Base-by-base conservation (phyloP, 2,888 invertebrate species). In the Odontomyia ornata region DNA sequence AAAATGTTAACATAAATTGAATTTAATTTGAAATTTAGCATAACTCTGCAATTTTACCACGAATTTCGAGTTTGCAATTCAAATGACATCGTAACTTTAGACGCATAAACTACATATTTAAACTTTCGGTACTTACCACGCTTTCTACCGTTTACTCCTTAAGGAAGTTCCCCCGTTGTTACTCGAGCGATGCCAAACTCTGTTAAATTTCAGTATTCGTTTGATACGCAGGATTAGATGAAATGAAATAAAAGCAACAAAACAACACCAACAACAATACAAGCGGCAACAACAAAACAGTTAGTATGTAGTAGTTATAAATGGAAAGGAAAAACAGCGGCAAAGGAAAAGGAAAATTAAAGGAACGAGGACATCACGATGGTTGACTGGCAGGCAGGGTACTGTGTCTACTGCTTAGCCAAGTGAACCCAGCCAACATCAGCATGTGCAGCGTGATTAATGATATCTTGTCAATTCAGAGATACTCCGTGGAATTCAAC, bases 391-490 rank as follows among this genome's bases (percentile, higher is more conserved):
- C 69, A 21, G 69, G 47, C 69, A 21, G 69, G 47, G 30, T 11
- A 28, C 30, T 52, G 15, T 9, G 60, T 46, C 36, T 57, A 46
- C 27, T 60, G 73, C 57, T 57, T 36, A 57, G 73, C 73, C 9
- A 73, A 73, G 73, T 36, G 73, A 73, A 60, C 60, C 73, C 73
- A 73, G 36, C 73, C 73, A 73, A 57, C 73, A 36, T 36, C 57
- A 36, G 52, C 73, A 60, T 73, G 36, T 86, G 86, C 85, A 84
- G 81, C 84, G 85, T 86, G 86, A 86, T 86, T 86, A 86, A 86
- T 86, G 86, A 85, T 85, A 82, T 80, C 82, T 82, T 84, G 86
- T 86, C 86, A 86, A 86, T 86, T 85, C 84, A 83, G 83, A 82
- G 77, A 81, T 80, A 81, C 80, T 80, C 75, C 52, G 65, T 79